A percentile compares a stretch with the other conserved stretches of the same genome.
These are phyloP conservation scores for Epinephelus awoara DNA, from an alignment of 2,797 vertebrate species.

Conservation along the genomic window DNA sequence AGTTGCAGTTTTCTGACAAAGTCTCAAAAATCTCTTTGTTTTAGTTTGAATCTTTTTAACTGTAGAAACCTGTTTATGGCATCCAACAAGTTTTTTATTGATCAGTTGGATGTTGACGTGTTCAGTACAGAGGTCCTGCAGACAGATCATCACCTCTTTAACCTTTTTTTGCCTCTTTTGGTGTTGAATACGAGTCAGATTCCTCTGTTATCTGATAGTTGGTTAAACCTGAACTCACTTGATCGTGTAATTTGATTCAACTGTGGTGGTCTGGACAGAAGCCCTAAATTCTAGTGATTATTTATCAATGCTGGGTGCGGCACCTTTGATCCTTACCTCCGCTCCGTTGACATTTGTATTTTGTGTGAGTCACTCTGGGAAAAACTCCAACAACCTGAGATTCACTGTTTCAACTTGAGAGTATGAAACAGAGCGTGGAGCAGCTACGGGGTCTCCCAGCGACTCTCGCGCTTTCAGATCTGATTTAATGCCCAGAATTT, in stretches of 20 bases:
- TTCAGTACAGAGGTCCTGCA: background rate
- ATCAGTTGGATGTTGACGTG: background rate
- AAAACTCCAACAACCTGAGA: background rate
- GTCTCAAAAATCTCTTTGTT: background rate
- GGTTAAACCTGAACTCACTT: background rate
- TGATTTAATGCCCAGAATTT: constrained; percentile 16
- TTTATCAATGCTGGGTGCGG: background rate
- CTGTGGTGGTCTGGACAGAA: constrained; percentile 9
- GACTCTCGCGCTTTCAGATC: constrained; percentile 22
- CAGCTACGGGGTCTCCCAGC: constrained; percentile 13
- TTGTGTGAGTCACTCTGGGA: constrained; percentile 20
- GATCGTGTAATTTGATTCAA: background rate
- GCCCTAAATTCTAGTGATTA: background rate
- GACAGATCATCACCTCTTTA: background rate
- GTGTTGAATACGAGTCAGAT: too few relatives aligned
- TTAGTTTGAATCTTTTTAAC: background rate
- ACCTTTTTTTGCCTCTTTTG: too few relatives aligned
- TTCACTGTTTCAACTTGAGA: background rate
- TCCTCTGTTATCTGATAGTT: background rate
- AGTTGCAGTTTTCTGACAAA: background rate
- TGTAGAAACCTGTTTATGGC: background rate
- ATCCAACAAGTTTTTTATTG: background rate
- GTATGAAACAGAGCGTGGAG: background rate
- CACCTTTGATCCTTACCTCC: constrained; percentile 1
- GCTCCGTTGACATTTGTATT: background rate